Percentiles rank a stretch among this genome's conserved stretches.
phyloP scores from a whole-genome alignment of 2,888 invertebrate genomes.

The Alviniconcha strummeri region DNA sequence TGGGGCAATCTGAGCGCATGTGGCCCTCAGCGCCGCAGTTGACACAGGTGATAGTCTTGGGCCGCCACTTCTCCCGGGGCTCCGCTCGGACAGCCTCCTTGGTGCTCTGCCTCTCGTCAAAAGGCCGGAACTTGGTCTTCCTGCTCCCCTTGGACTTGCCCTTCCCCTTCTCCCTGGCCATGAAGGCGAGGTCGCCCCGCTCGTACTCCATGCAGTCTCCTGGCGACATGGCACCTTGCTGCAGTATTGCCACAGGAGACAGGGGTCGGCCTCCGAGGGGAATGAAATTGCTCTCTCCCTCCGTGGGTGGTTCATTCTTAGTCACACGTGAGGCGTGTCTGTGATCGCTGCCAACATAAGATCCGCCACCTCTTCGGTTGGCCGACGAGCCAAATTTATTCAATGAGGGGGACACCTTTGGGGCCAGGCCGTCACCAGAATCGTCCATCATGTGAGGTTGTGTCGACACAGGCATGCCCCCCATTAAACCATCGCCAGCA shows the following conservation, averaged over 20 bases:
- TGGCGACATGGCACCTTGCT: background rate
- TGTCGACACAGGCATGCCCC: background rate
- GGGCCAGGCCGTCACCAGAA: background rate
- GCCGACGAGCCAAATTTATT: too few species aligned
- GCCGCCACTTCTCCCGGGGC: background rate
- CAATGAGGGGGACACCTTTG: too few species aligned
- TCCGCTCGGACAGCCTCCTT: background rate
- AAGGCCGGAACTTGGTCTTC: conserved; percentile 4
- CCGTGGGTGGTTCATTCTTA: background rate
- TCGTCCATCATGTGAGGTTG: background rate
- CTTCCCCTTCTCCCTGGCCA: background rate
- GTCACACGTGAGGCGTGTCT: too few species aligned
- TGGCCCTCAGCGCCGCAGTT: conserved; percentile 20
- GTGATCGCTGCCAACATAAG: background rate
- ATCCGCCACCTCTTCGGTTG: background rate
- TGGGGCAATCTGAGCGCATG: background rate
- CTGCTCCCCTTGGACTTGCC: background rate
- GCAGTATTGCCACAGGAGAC: background rate
- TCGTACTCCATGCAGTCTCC: background rate
- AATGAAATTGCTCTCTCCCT: background rate
- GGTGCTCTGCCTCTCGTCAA: background rate
- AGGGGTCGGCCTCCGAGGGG: background rate
- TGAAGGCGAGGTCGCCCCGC: conserved; percentile 1
- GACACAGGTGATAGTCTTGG: background rate
- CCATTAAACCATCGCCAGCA: background rate